Conservation (phyloP, 2,113 vertebrate genomes). For the Oryctolagus cuniculus region DNA sequence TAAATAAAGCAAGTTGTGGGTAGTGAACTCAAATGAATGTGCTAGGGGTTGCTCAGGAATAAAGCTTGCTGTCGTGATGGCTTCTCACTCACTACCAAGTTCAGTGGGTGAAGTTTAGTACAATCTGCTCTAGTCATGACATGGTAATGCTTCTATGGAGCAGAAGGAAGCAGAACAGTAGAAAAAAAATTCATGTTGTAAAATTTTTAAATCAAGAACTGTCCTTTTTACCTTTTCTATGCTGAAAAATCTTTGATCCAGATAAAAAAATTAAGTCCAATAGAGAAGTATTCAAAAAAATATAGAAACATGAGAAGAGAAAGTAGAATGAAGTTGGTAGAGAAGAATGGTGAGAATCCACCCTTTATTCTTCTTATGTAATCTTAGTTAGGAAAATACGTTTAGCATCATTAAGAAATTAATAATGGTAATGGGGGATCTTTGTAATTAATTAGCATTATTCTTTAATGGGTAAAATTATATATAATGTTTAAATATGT, state of each 20-base stretch:
- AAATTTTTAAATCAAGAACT: not conserved
- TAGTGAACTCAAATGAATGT: conserved; percentile 1
- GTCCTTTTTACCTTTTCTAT: not conserved
- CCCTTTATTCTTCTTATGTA: conserved; percentile 35
- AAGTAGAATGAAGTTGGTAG: not conserved
- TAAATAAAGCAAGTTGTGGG: not conserved
- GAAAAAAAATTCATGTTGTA: not conserved
- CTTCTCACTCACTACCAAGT: not conserved
- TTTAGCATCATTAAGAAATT: not conserved
- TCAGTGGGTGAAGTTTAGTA: not conserved
- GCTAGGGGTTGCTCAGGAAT: not conserved
- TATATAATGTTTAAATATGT: conserved; percentile 10
- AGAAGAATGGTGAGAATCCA: not conserved
- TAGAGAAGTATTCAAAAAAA: not conserved
- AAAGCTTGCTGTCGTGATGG: not conserved
- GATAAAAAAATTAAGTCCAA: not conserved
- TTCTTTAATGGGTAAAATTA: not conserved
- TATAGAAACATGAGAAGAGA: not conserved
- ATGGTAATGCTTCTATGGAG: not conserved
- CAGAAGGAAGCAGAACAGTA: not conserved
- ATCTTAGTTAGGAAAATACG: conserved; percentile 27
- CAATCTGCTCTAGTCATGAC: not conserved
- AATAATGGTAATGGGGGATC: not conserved
- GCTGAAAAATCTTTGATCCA: conserved; percentile 1
- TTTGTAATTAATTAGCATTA: not conserved